Conservation (phyloP, 2,888 invertebrate species). For the Hetaerina titia region DNA sequence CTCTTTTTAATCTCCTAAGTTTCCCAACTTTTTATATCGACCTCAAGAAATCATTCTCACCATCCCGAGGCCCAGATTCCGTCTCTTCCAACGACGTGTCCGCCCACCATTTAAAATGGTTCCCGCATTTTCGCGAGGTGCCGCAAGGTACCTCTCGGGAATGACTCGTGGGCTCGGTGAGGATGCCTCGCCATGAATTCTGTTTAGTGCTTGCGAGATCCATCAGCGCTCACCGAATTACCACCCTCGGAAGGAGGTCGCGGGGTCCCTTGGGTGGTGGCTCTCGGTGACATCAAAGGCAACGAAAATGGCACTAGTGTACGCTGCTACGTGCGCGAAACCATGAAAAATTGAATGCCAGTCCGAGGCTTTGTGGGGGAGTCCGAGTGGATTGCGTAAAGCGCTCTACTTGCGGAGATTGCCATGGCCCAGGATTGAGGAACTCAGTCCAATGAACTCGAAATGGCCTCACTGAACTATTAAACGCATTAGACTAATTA, state of each 20-base stretch:
- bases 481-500: no score
- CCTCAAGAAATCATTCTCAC: neutral
- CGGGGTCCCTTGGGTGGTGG: no score
- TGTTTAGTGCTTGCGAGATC: neutral
- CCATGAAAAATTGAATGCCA: no score
- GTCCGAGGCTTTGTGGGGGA: no score
- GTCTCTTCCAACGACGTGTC: neutral
- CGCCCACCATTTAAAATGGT: neutral
- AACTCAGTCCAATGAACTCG: no score
- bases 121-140: neutral
- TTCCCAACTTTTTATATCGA: neutral
- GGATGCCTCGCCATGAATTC: neutral
- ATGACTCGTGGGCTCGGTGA: neutral
- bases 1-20: neutral
- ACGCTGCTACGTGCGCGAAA: no score
- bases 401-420: no score
- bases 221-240: neutral
- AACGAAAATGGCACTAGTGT: no score
- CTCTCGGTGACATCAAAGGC: no score
- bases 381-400: no score
- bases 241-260: neutral
- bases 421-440: no score
- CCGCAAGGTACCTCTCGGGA: neutral
- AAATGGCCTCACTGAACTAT: no score
- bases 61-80: neutral